Evolutionary conservation across 1,140 invertebrate species (phyloP), one percentile per base, ranked within the genome.

Genomic region (Drosophila tristis): DNA sequence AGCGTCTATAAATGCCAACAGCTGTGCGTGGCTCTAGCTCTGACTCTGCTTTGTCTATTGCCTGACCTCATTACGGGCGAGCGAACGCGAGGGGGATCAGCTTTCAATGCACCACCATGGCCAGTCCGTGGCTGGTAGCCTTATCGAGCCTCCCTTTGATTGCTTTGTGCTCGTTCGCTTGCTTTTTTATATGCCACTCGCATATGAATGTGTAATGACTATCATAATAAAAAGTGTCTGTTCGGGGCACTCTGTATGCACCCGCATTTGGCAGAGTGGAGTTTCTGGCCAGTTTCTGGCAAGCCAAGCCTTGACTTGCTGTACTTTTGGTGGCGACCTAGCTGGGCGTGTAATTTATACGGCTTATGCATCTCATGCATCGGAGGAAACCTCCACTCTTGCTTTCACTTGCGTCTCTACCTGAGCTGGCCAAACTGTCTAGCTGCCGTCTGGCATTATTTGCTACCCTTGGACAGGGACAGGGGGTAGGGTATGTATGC

Each of bases 271-370:
- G 51, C 53, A 55, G 15, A 20, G 31, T 39, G 20, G 23, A 45
- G n/a, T 57, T 39, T 13, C 35, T 70, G 72, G 25, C 45, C 70
- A 63, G 71, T 74, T 49, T 20, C 20, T 20, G 20, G 65, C 35
- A 43, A 58, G 65, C 60, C 60, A 68, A 68, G 71, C 51, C 31
- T 7, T 47, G 42, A 39, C 16, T 80, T 48, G 57, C 63, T 64
- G 63, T 60, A 67, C 63, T 63, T 55, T 49, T 39, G 23, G 26
- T 72, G 57, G 23, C 35, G 61, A 57, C 45, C 58, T 53, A 59
- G 54, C 63, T 54, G 50, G 64, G 78, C 75, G 61, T 87, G 66
- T 73, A 89, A 87, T 87, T 79, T 87, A 87, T 87, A 78, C 82
- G 82, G 72, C 51, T 57, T 66, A 66, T 74, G 68, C 74, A 56